Percentiles rank a stretch among this genome's conserved stretches.
Conservation (phyloP, 2,888 invertebrate genomes). For the Hirtodrosophila cameraria region DNA sequence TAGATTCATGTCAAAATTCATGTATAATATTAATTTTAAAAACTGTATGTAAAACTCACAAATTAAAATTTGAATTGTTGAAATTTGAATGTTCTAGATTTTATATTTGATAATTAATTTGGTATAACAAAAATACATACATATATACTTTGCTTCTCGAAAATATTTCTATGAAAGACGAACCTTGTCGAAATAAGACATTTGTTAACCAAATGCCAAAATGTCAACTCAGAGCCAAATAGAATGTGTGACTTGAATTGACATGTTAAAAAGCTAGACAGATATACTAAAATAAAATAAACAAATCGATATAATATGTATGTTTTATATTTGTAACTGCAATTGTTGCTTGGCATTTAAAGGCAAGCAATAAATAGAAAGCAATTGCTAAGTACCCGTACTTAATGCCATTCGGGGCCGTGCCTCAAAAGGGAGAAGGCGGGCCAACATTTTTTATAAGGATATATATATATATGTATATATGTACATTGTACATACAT, state of each 20-base stretch:
- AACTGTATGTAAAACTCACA: no score
- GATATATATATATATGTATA: no score
- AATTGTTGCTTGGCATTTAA: constrained; percentile 46
- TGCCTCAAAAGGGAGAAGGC: not conserved
- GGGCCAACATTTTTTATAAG: constrained; percentile 17
- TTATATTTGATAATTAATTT: no score
- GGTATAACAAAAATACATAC: no score
- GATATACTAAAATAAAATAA: constrained; percentile 35
- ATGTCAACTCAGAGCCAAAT: constrained; percentile 38
- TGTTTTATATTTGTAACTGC: constrained; percentile 25
- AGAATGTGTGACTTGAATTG: constrained; percentile 57
- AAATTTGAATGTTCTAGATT: no score
- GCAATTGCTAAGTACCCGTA: constrained; percentile 25
- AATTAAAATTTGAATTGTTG: no score
- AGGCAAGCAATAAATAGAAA: constrained; percentile 45
- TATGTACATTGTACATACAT: no score
- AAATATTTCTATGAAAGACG: constrained; percentile 34
- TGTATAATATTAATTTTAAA: no score
- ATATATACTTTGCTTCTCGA: not conserved
- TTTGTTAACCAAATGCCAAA: constrained; percentile 50
- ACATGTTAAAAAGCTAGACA: constrained; percentile 37
- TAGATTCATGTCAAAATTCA: no score
- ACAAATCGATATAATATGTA: constrained; percentile 25
- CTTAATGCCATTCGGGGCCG: constrained; percentile 6
- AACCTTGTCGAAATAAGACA: constrained; percentile 45